Base-by-base conservation (phyloP, 1,140 invertebrate genomes). In the Cyphomyrmex costatus region DNA sequence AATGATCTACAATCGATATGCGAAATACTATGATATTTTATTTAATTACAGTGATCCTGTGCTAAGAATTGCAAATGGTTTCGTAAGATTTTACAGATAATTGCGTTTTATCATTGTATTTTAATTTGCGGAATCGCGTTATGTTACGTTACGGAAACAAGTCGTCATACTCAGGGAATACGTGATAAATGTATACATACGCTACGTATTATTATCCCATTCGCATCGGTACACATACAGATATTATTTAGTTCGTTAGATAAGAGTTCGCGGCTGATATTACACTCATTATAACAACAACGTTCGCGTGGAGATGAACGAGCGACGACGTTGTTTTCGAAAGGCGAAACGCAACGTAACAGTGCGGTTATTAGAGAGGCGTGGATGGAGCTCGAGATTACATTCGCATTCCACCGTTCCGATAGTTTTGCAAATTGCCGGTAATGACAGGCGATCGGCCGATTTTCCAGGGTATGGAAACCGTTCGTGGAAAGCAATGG, bases 371-470 rank as follows among this genome's bases (percentile, higher is more conserved):
- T 86, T 73, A 73, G 68, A 60, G 74, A 79, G 76, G 85, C 76
- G 82, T 85, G 74, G 33, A 51, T 78, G 14, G 66, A 60, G 79
- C 66, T 73, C 73, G 82, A 65, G 82, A 85, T 85, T 85, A 65
- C 82, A 78, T 65, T 85, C 73, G 60, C 82, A 65, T 85, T 65
- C 82, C 82, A 56, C 21, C 73, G 61, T 86, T 86, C 84, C 76
- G 84, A 79, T 86, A 79, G 84, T 79, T 86, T 86, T 86, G 76
- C 84, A 86, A 86, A 86, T 86, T 66, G 51, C 60, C 76, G 61
- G 51, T 86, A 86, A 86, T 86, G 84, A 86, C 63, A 53, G 84
- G 46, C 36, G 76, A 86, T 86, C 63, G 84, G 21, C 12, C 63
- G 74, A 79, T 86, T 86, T 86, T 86, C 63, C 84, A 76, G 74